Evolutionary conservation across 1,140 invertebrate genomes (phyloP), one percentile per base, ranked within the genome.

Genomic region (Bicyclus anynana): DNA sequence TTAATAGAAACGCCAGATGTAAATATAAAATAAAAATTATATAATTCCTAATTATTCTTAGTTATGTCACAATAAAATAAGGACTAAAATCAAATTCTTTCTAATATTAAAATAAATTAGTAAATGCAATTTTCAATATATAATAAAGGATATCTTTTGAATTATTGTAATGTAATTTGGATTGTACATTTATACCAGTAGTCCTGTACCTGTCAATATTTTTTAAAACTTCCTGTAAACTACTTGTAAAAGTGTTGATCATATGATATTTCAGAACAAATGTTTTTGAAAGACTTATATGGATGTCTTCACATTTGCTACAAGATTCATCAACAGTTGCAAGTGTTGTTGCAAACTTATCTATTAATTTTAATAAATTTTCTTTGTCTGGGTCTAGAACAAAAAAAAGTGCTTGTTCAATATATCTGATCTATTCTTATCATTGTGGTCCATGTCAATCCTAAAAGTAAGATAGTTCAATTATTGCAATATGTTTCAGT

Each of bases 261-360:
- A 80, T 66, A 59, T 86, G 82, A 69, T 84, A 85, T 26, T 74
- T 72, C 17, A 87, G 53, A 10, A 75, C 69, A 59, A 84, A 69
- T 42, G 82, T 86, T 74, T 74, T 88, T 21, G 87, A 87, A 18
- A 89, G 67, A 67, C 84, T 89, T 18, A 89, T 72, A 50, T 89
- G 88, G 51, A 87, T 65, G 67, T 88, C 67, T 13, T 83, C 78
- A 77, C 71, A 74, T 10, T 61, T 58, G 26, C 68, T 51, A 56
- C 74, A 77, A 53, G 69, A 54, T 23, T 58, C 55, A 26, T 69
- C 56, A 57, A 76, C 42, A n/a, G 44, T 29, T 42, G 38, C 26
- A 20, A 77, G 26, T 9, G 63, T 29, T 33, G 57, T 40, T 52
- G 69, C 35, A 46, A 89, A 63, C 62, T 77, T 77, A 29, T 70